Percentiles rank a stretch among this genome's conserved stretches.
These are phyloP conservation scores for Parus major DNA, from an alignment of 2,113 vertebrate species.

Conservation along the genomic window DNA sequence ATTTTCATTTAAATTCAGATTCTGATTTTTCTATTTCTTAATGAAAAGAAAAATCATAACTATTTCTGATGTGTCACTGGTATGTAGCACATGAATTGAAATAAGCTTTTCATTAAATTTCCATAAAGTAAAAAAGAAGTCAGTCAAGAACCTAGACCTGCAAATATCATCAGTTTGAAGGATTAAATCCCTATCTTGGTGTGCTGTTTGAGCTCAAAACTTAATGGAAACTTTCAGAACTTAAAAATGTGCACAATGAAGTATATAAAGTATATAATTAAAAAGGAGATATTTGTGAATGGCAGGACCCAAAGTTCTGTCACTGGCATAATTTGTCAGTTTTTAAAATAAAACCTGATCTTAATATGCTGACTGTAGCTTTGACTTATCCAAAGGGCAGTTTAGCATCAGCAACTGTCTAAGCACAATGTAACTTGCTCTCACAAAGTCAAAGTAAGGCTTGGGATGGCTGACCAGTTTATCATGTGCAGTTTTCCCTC, in stretches of 20 bases:
- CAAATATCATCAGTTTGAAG: background rate
- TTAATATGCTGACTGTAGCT: background rate
- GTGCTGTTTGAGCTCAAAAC: background rate
- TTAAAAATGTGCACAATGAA: background rate
- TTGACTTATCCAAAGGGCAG: background rate
- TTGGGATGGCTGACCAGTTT: background rate
- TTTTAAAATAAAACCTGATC: background rate
- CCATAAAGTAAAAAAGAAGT: background rate
- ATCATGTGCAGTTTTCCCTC: background rate
- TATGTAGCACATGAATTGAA: background rate
- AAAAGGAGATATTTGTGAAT: background rate
- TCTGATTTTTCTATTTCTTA: constrained; percentile 10
- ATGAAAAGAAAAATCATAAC: background rate
- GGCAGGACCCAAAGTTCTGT: background rate
- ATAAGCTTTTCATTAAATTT: background rate
- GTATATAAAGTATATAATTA: background rate
- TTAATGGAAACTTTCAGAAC: background rate
- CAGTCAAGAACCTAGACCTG: background rate
- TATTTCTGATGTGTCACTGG: background rate
- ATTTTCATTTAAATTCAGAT: constrained; percentile 4
- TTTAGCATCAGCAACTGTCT: background rate
- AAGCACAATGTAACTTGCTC: background rate
- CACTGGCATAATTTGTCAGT: background rate
- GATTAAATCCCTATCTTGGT: background rate
- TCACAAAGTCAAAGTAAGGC: background rate